Percentiles rank a stretch among this genome's conserved stretches.
Conservation (phyloP, 2,888 invertebrate genomes). For the Mimumesa dahlbomi region DNA sequence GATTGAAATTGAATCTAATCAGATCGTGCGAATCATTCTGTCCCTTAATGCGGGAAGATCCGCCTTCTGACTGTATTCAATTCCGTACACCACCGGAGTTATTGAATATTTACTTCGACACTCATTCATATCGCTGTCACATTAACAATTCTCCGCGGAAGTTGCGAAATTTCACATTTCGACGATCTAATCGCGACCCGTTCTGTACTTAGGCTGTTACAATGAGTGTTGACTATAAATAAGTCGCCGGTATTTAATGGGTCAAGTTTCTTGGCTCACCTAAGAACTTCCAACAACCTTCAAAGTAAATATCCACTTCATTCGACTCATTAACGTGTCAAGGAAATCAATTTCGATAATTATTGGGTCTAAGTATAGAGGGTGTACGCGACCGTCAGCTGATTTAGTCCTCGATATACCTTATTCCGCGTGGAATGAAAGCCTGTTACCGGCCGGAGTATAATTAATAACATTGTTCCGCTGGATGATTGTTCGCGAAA, state of each 20-base stretch:
- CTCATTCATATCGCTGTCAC: too few species aligned
- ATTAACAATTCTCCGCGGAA: too few species aligned
- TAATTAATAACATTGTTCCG: too few species aligned
- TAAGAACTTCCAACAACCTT: constrained; percentile 33
- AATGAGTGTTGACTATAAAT: constrained; percentile 26
- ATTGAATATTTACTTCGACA: too few species aligned
- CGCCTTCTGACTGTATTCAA: too few species aligned
- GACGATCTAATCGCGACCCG: background rate
- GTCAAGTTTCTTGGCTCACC: constrained; percentile 24
- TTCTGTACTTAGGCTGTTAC: background rate
- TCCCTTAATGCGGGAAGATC: too few species aligned
- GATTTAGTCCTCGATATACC: constrained; percentile 22
- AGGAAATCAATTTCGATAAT: constrained; percentile 51
- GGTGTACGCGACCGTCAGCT: constrained; percentile 34
- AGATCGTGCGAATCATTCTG: too few species aligned
- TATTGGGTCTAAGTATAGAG: constrained; percentile 43
- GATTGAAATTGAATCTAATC: too few species aligned
- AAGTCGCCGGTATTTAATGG: constrained; percentile 36
- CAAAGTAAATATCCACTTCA: constrained; percentile 47
- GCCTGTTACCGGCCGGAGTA: too few species aligned
- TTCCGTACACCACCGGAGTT: too few species aligned
- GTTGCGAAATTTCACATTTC: too few species aligned
- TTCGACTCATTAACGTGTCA: constrained; percentile 46
- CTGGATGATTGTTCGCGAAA: too few species aligned
- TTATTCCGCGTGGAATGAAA: constrained; percentile 11